Evolutionary conservation across 2,797 vertebrate species (phyloP), one percentile per base, ranked within the genome.

Genomic region (Spizella passerina): DNA sequence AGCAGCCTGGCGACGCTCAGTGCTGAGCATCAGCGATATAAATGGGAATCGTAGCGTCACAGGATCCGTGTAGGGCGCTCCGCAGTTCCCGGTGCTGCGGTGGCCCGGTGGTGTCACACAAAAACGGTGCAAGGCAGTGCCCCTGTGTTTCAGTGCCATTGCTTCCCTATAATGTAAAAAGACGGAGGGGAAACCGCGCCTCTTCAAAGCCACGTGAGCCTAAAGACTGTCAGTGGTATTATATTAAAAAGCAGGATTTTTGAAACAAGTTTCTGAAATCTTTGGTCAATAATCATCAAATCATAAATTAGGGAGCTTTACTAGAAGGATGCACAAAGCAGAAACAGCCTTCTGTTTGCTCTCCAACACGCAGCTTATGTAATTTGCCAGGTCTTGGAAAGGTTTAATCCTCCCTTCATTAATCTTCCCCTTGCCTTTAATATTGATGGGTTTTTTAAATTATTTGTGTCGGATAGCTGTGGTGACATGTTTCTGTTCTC

Each of bases 151-250:
- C 4, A 6, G 44, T 4, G 39, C 11, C 29, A 4, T 0, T 12
- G 10, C 14, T 34, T 30, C 3, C 20, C 22, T 13, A 1, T 10
- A 27, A 55, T 3, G 14, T 30, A 22, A 36, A 75, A 66, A 14
- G 4, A 3, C 1, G 2, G 3, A 2, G 3, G 2, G 1, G 7
- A 32, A 7, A 32, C 6, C 9, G 2, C 3, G 0, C 9, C 13
- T 12, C 27, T 34, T 59, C 41, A 43, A 27, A 70, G 26, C 27
- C 13, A 7, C 2, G 0, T 10, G 4, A 22, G 1, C 29, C 26
- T 34, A 10, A 49, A 38, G 1, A 9, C 34, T 19, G 8, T 39
- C 8, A 38, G 23, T 2, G 8, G 20, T 30, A 14, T 56, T 38
- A 15, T 1, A 2, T 55, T 50, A 32, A 79, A 82, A 39, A 24